These are phyloP conservation scores for Chrysocyon brachyurus DNA, from an alignment of 2,797 vertebrate genomes.

Conservation along the genomic window DNA sequence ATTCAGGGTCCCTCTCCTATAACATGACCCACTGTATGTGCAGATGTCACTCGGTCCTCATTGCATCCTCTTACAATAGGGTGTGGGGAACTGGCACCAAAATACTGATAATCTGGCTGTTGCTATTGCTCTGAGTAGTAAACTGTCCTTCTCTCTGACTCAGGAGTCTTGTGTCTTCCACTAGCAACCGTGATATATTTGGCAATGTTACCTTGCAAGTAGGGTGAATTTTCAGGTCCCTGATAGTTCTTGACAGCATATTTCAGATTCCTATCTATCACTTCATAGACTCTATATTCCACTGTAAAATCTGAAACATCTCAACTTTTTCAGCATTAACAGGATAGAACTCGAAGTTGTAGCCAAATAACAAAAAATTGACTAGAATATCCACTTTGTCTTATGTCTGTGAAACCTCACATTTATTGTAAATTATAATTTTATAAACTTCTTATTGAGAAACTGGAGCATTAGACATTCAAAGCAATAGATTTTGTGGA, in stretches of 20 bases:
- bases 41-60: background rate
- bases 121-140: no score
- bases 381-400: background rate
- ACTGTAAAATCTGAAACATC: background rate
- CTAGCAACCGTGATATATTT: background rate
- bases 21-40: fast-evolving
- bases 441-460: background rate
- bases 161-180: background rate
- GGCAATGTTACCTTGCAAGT: background rate
- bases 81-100: background rate
- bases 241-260: background rate
- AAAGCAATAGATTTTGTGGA: slow-evolving; percentile 50
- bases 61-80: background rate
- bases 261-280: background rate
- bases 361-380: background rate
- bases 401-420: background rate
- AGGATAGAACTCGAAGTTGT: background rate
- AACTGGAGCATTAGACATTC: background rate
- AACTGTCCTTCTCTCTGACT: background rate
- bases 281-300: background rate
- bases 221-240: background rate
- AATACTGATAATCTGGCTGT: background rate
- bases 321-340: background rate
- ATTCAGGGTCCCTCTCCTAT: background rate
- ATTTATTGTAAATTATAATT: background rate